Conservation (phyloP, 2,797 vertebrate species). For the Trachops cirrhosus region DNA sequence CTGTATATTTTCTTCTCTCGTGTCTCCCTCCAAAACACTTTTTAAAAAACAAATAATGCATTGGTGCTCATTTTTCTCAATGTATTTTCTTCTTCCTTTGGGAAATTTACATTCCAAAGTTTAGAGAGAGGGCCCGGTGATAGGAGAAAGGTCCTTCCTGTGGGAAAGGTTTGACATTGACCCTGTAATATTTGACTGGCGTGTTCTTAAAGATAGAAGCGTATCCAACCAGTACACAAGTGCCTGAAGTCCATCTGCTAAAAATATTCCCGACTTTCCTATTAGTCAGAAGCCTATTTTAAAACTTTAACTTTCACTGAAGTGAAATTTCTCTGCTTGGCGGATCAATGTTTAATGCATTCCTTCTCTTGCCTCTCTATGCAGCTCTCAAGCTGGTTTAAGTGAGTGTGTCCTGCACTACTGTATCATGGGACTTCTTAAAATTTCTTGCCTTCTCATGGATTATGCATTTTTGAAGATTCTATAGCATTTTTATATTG, state of each 20-base stretch:
- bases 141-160: neutral
- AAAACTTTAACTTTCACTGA: constrained; percentile 35
- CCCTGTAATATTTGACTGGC: neutral
- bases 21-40: neutral
- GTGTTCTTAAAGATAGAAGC: neutral
- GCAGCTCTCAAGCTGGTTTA: neutral
- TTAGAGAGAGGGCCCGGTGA: neutral
- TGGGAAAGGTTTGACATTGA: neutral
- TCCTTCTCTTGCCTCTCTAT: neutral
- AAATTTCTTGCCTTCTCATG: neutral
- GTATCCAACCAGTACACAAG: neutral
- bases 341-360: neutral
- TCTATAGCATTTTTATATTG: neutral
- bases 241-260: neutral
- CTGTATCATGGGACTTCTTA: neutral
- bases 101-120: neutral
- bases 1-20: neutral
- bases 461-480: constrained; percentile 12
- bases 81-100: neutral
- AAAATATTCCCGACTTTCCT: constrained; percentile 37
- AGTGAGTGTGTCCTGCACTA: neutral
- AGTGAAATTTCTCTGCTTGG: constrained; percentile 7
- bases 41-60: neutral
- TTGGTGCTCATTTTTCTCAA: neutral
- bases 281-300: constrained; percentile 37